Conservation (phyloP, 2,797 vertebrate species). For the Platalea minor region DNA sequence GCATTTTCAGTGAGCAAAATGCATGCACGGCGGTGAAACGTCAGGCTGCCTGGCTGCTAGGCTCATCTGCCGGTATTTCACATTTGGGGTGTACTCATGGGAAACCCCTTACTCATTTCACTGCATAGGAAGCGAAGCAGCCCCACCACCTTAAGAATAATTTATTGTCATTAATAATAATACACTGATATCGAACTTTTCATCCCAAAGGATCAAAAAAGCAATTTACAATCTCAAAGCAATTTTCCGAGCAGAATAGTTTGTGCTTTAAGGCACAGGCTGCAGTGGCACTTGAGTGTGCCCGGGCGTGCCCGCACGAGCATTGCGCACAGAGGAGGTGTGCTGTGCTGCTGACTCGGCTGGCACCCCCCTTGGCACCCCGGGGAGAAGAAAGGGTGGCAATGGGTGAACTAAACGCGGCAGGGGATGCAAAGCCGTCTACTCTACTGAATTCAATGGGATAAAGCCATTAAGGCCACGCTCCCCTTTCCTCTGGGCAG, state of each 20-base stretch:
- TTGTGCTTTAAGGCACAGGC: background rate
- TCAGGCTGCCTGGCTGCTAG: background rate
- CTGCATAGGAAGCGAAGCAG: background rate
- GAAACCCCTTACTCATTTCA: background rate
- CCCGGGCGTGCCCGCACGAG: accelerated
- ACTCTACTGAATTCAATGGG: background rate
- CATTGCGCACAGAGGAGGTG: accelerated
- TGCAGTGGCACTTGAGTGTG: background rate
- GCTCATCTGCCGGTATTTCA: background rate
- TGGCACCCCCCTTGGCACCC: background rate
- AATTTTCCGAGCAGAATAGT: slow-evolving; percentile 41
- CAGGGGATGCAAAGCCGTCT: background rate
- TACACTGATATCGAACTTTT: slow-evolving; percentile 45
- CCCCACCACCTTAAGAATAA: slow-evolving; percentile 23
- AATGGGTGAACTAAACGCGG: accelerated
- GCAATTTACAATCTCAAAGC: slow-evolving; percentile 60
- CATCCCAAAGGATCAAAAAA: slow-evolving; percentile 62
- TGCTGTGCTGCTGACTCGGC: background rate
- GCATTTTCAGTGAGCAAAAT: slow-evolving; percentile 11
- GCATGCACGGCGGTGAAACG: background rate
- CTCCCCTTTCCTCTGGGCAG: background rate
- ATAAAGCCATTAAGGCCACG: background rate
- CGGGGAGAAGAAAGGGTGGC: background rate
- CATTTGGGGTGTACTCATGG: background rate
- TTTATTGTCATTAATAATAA: slow-evolving; percentile 64